Evolutionary conservation across 1,140 invertebrate genomes (phyloP), one percentile per base, ranked within the genome.

Genomic region (Reticulitermes speratus): DNA sequence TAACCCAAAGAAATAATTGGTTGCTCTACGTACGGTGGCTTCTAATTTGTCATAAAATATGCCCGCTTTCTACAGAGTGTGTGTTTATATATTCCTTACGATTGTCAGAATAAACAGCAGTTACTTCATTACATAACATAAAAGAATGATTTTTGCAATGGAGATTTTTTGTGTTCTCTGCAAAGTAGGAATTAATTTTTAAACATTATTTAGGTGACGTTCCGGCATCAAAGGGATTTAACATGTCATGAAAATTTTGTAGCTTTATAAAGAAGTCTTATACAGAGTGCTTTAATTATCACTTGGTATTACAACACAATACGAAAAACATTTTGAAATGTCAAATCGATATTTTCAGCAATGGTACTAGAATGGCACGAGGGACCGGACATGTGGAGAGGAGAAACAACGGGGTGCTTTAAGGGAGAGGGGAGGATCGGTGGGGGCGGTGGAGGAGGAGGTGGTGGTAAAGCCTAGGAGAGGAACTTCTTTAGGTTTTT

Each of bases 331-430:
- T 8, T 75, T 75, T 75, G 65, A 75, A 75, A 75, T 75, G 65
- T 75, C 65, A 75, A 75, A 75, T 75, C 65, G n/a, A 75, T 75
- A 75, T 75, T 75, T 75, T 75, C 65, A 75, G 65, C 6, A 75
- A 30, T 75, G 65, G 65, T 75, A 75, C n/a, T 75, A 75, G 65
- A 75, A 75, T 75, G 65, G 65, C 65, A n/a, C n/a, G 52, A 55
- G 65, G 65, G 25, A 75, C n/a, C n/a, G 25, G n/a, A 75, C 14
- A 30, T 75, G n/a, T 75, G 65, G 65, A 75, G 65, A 75, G 25
- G n/a, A 30, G 16, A 75, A 75, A 30, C 65, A 11, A 75, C 65
- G 25, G 65, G 65, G 65, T 75, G 65, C 65, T 30, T 75, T 75
- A 30, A 75, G 65, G n/a, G 65, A 25, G 65, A 25, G n/a, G 65